Conservation (phyloP, 2,113 vertebrate species). For the Spea bombifrons region DNA sequence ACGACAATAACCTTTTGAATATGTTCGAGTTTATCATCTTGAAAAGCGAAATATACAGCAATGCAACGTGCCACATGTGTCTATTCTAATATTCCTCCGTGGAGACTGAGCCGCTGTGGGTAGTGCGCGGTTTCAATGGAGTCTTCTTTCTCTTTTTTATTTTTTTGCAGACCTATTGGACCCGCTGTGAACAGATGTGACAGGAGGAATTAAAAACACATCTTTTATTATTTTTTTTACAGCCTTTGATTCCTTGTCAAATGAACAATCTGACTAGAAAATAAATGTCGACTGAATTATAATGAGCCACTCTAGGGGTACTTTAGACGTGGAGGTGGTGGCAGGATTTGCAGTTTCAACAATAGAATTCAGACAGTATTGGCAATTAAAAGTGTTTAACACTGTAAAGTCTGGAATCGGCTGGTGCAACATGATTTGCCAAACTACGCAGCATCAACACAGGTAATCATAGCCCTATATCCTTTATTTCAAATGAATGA, state of each 20-base stretch:
- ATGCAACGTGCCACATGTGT: conserved; percentile 5
- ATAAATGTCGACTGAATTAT: conserved; percentile 34
- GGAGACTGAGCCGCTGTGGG: conserved; percentile 17
- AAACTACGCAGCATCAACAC: no score
- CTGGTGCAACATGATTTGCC: no score
- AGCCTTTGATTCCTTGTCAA: conserved; percentile 39
- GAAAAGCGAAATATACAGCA: conserved; percentile 10
- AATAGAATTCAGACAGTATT: conserved; percentile 14
- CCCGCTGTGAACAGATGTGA: conserved; percentile 43
- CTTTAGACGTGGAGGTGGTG: background rate
- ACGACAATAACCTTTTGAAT: conserved; percentile 22
- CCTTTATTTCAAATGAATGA: no score
- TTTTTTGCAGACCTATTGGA: conserved; percentile 22
- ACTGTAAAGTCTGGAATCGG: background rate
- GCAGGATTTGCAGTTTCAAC: conserved; percentile 3
- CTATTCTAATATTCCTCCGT: conserved; percentile 26
- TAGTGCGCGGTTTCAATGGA: conserved; percentile 11
- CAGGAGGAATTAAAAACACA: conserved; percentile 42
- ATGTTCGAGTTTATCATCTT: background rate
- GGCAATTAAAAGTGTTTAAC: background rate
- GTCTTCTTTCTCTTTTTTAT: conserved; percentile 4
- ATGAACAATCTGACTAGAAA: conserved; percentile 43
- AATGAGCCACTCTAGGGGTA: conserved; percentile 4
- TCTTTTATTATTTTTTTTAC: conserved; percentile 40
- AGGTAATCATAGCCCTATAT: no score